Evolutionary conservation across 1,140 invertebrate species (phyloP), one percentile per base, ranked within the genome.

Genomic region (Trichomalopsis sarcophagae): DNA sequence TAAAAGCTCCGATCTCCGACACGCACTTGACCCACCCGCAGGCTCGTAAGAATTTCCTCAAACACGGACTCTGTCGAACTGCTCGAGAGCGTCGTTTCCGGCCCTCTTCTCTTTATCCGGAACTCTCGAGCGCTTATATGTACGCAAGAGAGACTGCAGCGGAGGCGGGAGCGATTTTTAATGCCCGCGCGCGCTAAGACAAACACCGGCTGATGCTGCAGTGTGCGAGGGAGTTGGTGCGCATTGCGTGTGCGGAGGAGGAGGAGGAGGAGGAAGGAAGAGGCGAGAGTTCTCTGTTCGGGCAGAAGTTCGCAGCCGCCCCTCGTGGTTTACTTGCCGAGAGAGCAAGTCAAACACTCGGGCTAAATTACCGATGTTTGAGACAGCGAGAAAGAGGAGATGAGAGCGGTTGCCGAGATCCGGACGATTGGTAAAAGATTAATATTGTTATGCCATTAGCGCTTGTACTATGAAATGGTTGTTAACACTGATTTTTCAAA

Each of bases 121-220:
- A 44, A 9, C 40, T 44, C 40, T 44, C 40, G 1, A 44, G 40
- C 40, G 40, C 7, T 40, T 7, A 40, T 40, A 40, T 1, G 27
- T 27, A 27, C 27, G 27, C 27, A 1, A 27, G 27, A 36, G 33
- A 36, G 33, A 36, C 33, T 36, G 33, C 33, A 36, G 33, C 33
- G 33, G 33, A 36, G 33, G 33, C 5, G 33, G 33, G 33, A 0
- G 2, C 33, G 33, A 36, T 36, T 36, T 36, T 36, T 36, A 36
- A 36, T 36, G 33, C 33, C 5, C 33, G 33, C 33, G 33, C 9
- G 33, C 40, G 40, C 40, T 44, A 77, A 55, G 47, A 55, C 75
- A 77, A 77, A 77, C 44, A 77, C 40, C 47, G 36, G 74, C 36
- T n/a, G 73, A 44, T 44, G 9, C 40, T 44, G 40, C 40, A 44